Evolutionary conservation across 2,113 vertebrate genomes (phyloP), one percentile per base, ranked within the genome.

Genomic region (Menura novaehollandiae): DNA sequence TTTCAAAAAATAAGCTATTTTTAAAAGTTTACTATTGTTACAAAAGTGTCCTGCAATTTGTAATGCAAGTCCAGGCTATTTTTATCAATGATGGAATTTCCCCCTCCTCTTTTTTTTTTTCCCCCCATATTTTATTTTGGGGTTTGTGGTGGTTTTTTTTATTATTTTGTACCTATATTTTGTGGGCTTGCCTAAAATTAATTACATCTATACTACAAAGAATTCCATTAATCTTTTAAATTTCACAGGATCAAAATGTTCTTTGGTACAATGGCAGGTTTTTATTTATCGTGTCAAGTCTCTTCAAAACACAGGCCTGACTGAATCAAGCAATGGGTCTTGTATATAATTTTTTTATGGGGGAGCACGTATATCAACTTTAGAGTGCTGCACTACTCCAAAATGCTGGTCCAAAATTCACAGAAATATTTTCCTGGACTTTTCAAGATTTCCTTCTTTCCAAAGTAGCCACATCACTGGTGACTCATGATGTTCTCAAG

Each of bases 101-200:
- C 3, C 2, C 0, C 7, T 20, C 9, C 28, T 19, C 20, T 47
- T 84, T 87, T 55, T 52, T 62, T 47, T 51, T 64, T 17, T 60
- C 15, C 11, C 4, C n/a, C n/a, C n/a, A n/a, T 18, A 18, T 20
- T 37, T 2, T 23, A 24, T 58, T 49, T 41, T 3, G 52, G 27
- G 30, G 1, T 0, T 55, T 63, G 4, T 68, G n/a, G 16, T 26
- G 1, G 0, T 0, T n/a, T 78, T 64, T 23, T 22, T 33, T 59
- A 41, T 53, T 44, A 37, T 75, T 52, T 64, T 55, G 2, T 69
- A 67, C 44, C 47, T 46, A 3, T 72, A 47, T 68, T 91, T 92
- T 76, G 63, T 19, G 39, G 11, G 15, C 7, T 68, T 1, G 3
- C 47, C 30, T 39, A 43, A 89, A 78, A 78, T n/a, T 30, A 63